Conservation (phyloP, 2,888 invertebrate species). For the Meandrusa payeni region DNA sequence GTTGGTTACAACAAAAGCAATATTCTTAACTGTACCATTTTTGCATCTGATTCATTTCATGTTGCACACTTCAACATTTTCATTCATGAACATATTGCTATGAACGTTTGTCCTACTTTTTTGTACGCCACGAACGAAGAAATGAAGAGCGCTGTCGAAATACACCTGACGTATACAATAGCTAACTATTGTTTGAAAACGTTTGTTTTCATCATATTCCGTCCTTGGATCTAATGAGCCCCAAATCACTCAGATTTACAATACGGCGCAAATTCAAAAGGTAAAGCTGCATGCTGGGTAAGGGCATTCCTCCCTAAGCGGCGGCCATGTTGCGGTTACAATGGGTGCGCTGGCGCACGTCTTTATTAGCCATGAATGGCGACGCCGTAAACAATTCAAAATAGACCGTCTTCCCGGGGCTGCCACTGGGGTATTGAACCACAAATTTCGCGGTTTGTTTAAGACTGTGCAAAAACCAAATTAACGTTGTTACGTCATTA, state of each 20-base stretch:
- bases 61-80: too few species aligned
- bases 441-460: too few species aligned
- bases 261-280: slow-evolving; percentile 15
- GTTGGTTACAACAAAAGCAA: too few species aligned
- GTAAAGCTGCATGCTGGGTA: slow-evolving; percentile 14
- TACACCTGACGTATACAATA: neutral
- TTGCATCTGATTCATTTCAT: too few species aligned
- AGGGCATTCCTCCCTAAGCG: slow-evolving; percentile 55
- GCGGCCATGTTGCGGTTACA: slow-evolving; percentile 47
- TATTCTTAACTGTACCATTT: too few species aligned
- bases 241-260: slow-evolving; percentile 22
- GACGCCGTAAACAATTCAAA: slow-evolving; percentile 61
- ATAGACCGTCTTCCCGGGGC: slow-evolving; percentile 49
- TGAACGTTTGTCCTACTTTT: too few species aligned
- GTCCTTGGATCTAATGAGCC: slow-evolving; percentile 8
- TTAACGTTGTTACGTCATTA: too few species aligned
- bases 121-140: neutral
- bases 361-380: slow-evolving; percentile 63
- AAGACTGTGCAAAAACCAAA: too few species aligned
- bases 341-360: slow-evolving; percentile 44
- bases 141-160: neutral
- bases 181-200: neutral
- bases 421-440: too few species aligned
- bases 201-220: slow-evolving; percentile 1
- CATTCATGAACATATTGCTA: too few species aligned